These are phyloP conservation scores for Pararge aegeria DNA, from an alignment of 1,140 invertebrate species.

Conservation along the genomic window DNA sequence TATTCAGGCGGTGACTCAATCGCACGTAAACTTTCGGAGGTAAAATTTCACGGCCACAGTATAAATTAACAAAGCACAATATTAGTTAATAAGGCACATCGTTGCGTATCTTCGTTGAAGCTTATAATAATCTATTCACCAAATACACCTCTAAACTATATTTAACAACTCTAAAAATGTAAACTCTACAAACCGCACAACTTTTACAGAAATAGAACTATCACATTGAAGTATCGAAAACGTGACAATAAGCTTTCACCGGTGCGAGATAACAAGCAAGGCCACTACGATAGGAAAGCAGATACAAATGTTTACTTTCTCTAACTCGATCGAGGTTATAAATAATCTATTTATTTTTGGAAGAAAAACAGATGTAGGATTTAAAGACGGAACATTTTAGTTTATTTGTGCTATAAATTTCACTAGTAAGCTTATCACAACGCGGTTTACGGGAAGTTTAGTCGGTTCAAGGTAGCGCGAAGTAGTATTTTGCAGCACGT, in stretches of 20 bases:
- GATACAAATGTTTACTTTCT: conserved; percentile 52
- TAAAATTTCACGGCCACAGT: conserved; percentile 11
- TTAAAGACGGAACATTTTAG: conserved; percentile 11
- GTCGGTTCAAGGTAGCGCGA: conserved; percentile 12
- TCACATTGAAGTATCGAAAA: conserved; percentile 37
- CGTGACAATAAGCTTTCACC: conserved; percentile 52
- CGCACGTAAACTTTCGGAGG: conserved; percentile 35
- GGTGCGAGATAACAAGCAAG: conserved; percentile 60
- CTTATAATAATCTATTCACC: conserved; percentile 19
- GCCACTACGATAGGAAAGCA: conserved; percentile 61
- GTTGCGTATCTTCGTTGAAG: conserved; percentile 50
- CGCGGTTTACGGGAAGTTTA: conserved; percentile 36
- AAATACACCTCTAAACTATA: conserved; percentile 21
- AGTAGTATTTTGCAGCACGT: neutral
- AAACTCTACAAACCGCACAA: conserved; percentile 22
- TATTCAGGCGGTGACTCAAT: conserved; percentile 43
- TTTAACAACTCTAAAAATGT: conserved; percentile 27
- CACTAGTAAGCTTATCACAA: conserved; percentile 37
- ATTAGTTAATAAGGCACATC: conserved; percentile 70
- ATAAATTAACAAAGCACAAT: conserved; percentile 37
- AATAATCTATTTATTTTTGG: conserved; percentile 41
- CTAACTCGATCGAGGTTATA: conserved; percentile 38
- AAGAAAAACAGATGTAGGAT: conserved; percentile 15
- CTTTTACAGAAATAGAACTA: conserved; percentile 36
- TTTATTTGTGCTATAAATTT: conserved; percentile 12